These are phyloP conservation scores for Todus mexicanus DNA, from an alignment of 2,797 vertebrate genomes.

Conservation along the genomic window DNA sequence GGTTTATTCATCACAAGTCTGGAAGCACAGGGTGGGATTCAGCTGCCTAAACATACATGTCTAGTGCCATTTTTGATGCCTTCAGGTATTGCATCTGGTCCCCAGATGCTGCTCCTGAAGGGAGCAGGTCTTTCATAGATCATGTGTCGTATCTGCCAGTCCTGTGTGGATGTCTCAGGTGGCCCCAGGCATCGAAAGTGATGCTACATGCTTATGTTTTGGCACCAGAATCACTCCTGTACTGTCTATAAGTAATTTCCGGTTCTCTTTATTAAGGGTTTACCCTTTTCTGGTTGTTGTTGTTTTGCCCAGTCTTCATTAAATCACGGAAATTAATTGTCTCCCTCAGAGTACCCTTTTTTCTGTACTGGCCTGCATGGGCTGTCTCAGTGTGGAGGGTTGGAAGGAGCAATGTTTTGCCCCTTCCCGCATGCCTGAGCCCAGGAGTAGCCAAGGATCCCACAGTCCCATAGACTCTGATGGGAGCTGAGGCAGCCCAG, in stretches of 20 bases:
- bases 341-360: background rate
- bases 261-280: background rate
- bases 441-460: rapidly evolving
- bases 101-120: slow-evolving; percentile 43
- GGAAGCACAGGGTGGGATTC: slow-evolving; percentile 45
- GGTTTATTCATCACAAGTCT: slow-evolving; percentile 46
- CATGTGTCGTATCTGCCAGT: slow-evolving; percentile 20
- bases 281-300: background rate
- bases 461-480: rapidly evolving
- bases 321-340: background rate
- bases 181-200: slow-evolving; percentile 6
- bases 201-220: background rate
- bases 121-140: slow-evolving; percentile 18
- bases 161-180: background rate
- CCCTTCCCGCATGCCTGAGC: rapidly evolving
- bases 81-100: slow-evolving; percentile 8
- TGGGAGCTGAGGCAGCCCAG: background rate
- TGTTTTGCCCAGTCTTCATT: background rate
- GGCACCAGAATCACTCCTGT: background rate
- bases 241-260: background rate
- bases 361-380: rapidly evolving
- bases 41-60: slow-evolving; percentile 35
- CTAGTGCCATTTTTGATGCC: slow-evolving; percentile 46
- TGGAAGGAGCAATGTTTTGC: background rate
- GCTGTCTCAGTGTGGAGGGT: rapidly evolving